Evolutionary conservation across 2,888 invertebrate species (phyloP), one percentile per base, ranked within the genome.

Genomic region (Phaonia tiefii): DNA sequence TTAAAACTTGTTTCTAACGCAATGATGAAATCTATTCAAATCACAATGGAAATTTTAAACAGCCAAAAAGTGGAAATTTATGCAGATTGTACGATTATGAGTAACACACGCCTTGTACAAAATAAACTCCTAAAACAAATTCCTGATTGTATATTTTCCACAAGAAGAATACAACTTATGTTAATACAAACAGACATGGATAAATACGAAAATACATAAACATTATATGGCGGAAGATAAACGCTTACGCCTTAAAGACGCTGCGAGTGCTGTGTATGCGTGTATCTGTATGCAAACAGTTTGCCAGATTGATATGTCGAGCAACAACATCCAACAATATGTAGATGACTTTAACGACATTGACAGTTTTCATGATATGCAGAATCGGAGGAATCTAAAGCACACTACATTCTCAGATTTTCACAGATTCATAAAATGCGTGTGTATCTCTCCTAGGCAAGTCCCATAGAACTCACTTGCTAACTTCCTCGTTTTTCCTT

Each of bases 281-380:
- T 39, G 31, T 60, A 60, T 37, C 5, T 5, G 39, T 42, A 20
- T 11, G 63, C 20, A 13, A 5, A 22, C 63, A 42, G 42, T 39
- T 31, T 31, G 37, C 42, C 63, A 22, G 42, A 63, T 63, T 63
- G 63, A 63, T 63, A 17, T 63, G 42, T 13, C 63, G 37, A 20
- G 42, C 20, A 49, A 20, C 20, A 49, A 10, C 49, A 49, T 2
- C 49, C 49, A 7, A 17, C 49, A 20, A 46, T 8, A 5, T 54
- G 25, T 25, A 54, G 25, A 25, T 13, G 22, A 54, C 25, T 22
- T 54, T 54, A 63, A 63, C 63, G 39, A 3, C 42, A 63, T 63
- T 63, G 20, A 22, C 42, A 63, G 63, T 22, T 63, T 63, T 37
- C 63, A 4, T 42, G 63, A 39, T 63, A 63, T 63, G 42, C 63